These are phyloP conservation scores for Ophiodon elongatus DNA, from an alignment of 2,113 vertebrate genomes.

Conservation along the genomic window DNA sequence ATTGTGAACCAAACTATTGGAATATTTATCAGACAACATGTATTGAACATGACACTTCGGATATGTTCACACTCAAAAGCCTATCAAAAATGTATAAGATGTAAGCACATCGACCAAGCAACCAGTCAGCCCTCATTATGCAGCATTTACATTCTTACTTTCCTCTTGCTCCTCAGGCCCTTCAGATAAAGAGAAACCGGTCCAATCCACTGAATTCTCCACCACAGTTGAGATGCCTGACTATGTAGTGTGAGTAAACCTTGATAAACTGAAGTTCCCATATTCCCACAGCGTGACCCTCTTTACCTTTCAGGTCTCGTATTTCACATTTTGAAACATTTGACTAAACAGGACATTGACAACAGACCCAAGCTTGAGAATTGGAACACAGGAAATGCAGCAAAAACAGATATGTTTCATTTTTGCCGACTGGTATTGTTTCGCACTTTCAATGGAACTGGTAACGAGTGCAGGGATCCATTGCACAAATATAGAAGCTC, in stretches of 20 bases:
- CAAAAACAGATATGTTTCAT: slow-evolving; percentile 6
- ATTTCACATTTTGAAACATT: slow-evolving; percentile 3
- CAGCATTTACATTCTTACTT: slow-evolving; percentile 34
- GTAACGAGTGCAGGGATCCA: background rate
- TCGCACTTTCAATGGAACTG: background rate
- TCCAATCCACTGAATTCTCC: slow-evolving; percentile 82
- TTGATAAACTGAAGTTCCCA: background rate
- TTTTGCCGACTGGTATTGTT: background rate
- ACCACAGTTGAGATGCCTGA: slow-evolving; percentile 86
- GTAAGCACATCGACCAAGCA: no score
- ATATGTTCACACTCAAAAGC: no score
- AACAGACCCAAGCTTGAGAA: background rate
- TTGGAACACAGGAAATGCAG: slow-evolving; percentile 6
- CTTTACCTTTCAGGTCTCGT: background rate
- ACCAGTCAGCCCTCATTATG: background rate
- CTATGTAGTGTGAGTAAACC: slow-evolving; percentile 88
- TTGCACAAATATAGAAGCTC: background rate
- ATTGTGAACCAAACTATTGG: background rate
- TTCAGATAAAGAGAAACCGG: slow-evolving; percentile 78
- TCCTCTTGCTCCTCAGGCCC: slow-evolving; percentile 70
- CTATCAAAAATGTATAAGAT: no score
- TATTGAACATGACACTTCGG: no score
- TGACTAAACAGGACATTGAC: background rate
- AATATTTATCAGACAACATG: no score
- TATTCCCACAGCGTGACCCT: background rate